Evolutionary conservation across 92 coral and sea anemone genomes (phyloP).

Genomic region (Phenganax subtilis): DNA sequence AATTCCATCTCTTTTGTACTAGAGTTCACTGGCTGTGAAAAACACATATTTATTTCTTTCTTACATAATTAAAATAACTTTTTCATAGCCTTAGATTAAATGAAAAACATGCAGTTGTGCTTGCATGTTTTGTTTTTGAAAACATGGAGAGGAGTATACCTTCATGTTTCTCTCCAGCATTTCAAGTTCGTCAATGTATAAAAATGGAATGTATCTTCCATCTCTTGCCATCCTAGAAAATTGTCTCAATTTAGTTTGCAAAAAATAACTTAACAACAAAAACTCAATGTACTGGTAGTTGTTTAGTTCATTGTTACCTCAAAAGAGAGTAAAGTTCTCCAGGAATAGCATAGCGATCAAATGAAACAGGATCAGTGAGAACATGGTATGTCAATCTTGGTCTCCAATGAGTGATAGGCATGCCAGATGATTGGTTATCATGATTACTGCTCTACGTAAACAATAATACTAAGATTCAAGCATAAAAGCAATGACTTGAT

Average conservation of each 20-base stretch:
- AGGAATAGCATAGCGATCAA: slow-evolving; percentile 80
- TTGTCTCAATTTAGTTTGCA: not conserved
- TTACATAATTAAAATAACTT: not conserved
- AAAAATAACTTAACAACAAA: too few relatives aligned
- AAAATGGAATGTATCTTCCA: slow-evolving; percentile 68
- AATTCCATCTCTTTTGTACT: slow-evolving; percentile 70
- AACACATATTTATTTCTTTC: not conserved
- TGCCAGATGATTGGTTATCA: slow-evolving; percentile 6
- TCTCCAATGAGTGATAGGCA: slow-evolving; percentile 88
- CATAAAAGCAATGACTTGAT: not conserved
- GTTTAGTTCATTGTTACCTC: slow-evolving; percentile 52
- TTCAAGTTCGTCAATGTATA: slow-evolving; percentile 81
- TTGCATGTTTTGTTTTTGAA: not conserved
- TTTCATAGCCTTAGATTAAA: not conserved
- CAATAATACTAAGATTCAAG: not conserved
- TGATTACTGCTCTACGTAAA: not conserved
- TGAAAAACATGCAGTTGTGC: not conserved
- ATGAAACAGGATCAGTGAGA: slow-evolving; percentile 71
- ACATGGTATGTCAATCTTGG: slow-evolving; percentile 69
- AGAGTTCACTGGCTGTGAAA: slow-evolving; percentile 64
- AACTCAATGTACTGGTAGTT: not conserved
- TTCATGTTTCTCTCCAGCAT: slow-evolving; percentile 71
- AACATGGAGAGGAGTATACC: slow-evolving; percentile 41
- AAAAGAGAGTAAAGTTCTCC: slow-evolving; percentile 65
- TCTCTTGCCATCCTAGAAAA: slow-evolving; percentile 51